Base-by-base conservation (phyloP, 2,888 invertebrate species). In the Harmothoe impar region DNA sequence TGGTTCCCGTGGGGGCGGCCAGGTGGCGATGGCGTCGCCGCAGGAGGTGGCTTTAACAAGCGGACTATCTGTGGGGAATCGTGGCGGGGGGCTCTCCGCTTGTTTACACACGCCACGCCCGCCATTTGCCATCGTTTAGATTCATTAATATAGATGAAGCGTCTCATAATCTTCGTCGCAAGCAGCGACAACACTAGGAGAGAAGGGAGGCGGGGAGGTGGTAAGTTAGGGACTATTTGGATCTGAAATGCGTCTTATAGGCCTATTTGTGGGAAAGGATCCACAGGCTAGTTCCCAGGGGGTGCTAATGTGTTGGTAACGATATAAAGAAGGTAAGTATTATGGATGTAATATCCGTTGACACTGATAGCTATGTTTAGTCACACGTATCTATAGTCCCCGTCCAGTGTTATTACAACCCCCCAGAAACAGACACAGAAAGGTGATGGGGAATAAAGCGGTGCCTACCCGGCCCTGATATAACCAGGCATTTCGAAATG, bases 91-190 rank as follows among this genome's bases (percentile, higher is more conserved):
- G 86, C 54, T 52, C 52, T 52, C 86, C 54, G 33, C 86, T 86
- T 86, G 86, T 86, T 86, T 86, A 86, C 86, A 86, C 86, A 56
- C 56, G 86, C 86, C 86, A 54, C 20, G 29, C 54, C 33, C 54
- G 33, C 54, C 86, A 86, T 52, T 86, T 86, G 56, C 54, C 86
- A 29, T 86, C 86, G 86, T 86, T 86, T 86, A 86, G 86, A 86
- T 56, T 86, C 86, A 86, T 86, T 86, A 86, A 86, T 86, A 86
- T 54, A 86, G 86, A 86, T 86, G 86, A 86, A 86, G 54, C 86
- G 43, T 35, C 7, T 81, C 81, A 81, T 81, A 81, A 81, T 81
- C 81, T 81, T 81, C 20, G 81, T 43, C 81, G 20, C 81, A 25
- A 77, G 29, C 77, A 17, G 25, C 33, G 43, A 12, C 23, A 23